Evolutionary conservation across 2,888 invertebrate genomes (phyloP), one percentile per base, ranked within the genome.

Genomic region (Tetragonula carbonaria): DNA sequence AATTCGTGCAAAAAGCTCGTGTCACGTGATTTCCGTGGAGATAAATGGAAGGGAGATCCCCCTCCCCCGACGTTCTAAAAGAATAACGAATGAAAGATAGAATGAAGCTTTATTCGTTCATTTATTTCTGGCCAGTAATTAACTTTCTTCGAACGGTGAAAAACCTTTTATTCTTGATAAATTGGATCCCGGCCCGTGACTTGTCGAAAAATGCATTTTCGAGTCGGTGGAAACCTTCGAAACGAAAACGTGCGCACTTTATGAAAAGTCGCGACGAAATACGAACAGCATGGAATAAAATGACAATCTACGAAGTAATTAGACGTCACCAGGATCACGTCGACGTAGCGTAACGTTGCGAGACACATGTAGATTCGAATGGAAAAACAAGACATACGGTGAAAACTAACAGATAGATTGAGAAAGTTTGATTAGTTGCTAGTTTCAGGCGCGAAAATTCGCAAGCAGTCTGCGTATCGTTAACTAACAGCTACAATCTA

Each of bases 361-460:
- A 6, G 4, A 63, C 18, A 16, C 21, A 18, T 2, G 16, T n/a
- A 67, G 23, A 23, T 1, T 16, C 45, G 57, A 51, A 2, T 16
- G 21, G 67, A 78, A 66, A 63, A 80, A 77, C 59, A 77, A 50
- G 62, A 50, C 2, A 28, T 23, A 53, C n/a, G 57, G n/a, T 57
- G 55, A 57, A 53, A 76, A 38, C 51, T 55, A 38, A 51, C 23
- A 68, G 65, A 76, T 71, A 74, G 78, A 74, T 57, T 45, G 68
- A 74, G 84, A 78, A 86, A 87, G 75, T 87, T 87, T 84, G 86
- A 88, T 87, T 84, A 87, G 81, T 84, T 84, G 59, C 59, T 57
- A 45, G 63, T 59, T 73, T 21, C 21, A 66, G 53, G 67, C 28
- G 33, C 65, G 57, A 50, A 84, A 81, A 80, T 86, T 75, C 78